A percentile compares a stretch with the other conserved stretches of the same genome.
phyloP scores from a whole-genome alignment of 2,113 vertebrate genomes.

The Nothoprocta pentlandii region DNA sequence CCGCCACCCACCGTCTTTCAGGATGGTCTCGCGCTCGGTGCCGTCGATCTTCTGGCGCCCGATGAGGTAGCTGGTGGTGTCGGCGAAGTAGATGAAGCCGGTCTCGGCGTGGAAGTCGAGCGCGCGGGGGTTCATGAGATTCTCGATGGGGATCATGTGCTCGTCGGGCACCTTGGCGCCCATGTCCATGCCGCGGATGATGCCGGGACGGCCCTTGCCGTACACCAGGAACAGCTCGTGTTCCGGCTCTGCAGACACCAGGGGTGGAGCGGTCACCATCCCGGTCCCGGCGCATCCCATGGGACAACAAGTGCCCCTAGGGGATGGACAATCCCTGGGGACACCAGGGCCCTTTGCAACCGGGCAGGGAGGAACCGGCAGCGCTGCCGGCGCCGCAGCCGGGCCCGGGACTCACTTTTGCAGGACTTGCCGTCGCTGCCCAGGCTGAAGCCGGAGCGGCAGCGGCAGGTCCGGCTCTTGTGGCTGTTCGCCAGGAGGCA shows the following conservation, averaged over 20 bases:
- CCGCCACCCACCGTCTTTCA: slow-evolving; percentile 87
- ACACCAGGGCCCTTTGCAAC: too few relatives aligned
- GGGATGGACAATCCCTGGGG: too few relatives aligned
- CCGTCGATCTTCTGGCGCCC: slow-evolving; percentile 97
- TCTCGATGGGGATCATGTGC: slow-evolving; percentile 98
- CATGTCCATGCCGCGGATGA: slow-evolving; percentile 97
- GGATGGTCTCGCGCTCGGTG: slow-evolving; percentile 91
- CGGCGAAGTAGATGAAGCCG: slow-evolving; percentile 95
- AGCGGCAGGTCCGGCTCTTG: slow-evolving; percentile 94
- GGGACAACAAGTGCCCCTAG: too few relatives aligned
- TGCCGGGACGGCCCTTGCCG: slow-evolving; percentile 93
- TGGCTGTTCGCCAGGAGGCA: slow-evolving; percentile 96
- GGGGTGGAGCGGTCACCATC: background rate
- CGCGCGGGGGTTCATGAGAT: slow-evolving; percentile 95
- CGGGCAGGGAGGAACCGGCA: too few relatives aligned
- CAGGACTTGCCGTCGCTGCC: slow-evolving; percentile 96
- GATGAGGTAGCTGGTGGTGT: slow-evolving; percentile 96
- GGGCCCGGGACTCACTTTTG: slow-evolving; percentile 86
- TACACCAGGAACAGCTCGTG: slow-evolving; percentile 96
- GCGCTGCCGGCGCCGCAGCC: too few relatives aligned
- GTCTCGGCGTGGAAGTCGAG: slow-evolving; percentile 94
- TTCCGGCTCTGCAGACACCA: slow-evolving; percentile 84
- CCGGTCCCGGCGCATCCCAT: background rate
- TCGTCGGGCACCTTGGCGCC: slow-evolving; percentile 94
- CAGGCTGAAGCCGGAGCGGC: slow-evolving; percentile 94